phyloP scores from a whole-genome alignment of 1,140 invertebrate genomes.

The Amphibalanus amphitrite region DNA sequence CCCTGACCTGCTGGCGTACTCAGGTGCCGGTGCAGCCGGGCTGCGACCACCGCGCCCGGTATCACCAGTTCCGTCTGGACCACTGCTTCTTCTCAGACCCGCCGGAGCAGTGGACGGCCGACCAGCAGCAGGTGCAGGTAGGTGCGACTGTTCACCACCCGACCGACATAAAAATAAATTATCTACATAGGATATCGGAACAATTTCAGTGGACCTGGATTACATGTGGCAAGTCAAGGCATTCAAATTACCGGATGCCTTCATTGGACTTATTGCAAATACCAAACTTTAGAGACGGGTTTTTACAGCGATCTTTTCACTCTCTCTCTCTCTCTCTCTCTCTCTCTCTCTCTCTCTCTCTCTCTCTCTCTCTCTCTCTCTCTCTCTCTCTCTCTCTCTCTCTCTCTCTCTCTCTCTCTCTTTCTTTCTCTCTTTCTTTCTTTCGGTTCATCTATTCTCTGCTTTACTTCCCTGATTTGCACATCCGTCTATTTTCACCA shows the following conservation, averaged over 20 bases:
- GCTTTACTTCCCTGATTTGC: no score
- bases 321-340: constrained; percentile 3
- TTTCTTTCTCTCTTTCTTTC: background rate
- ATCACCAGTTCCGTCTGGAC: background rate
- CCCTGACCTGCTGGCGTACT: no score
- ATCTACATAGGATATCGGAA: no score
- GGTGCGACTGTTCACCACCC: no score
- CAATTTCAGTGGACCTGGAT: no score
- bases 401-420: constrained; percentile 1
- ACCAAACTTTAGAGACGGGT: no score
- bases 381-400: constrained; percentile 1
- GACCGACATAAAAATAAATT: no score
- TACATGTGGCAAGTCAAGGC: no score
- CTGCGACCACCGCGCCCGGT: background rate
- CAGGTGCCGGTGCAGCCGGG: background rate
- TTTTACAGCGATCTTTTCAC: no score
- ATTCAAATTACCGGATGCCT: no score
- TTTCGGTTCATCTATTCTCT: background rate
- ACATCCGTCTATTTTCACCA: no score
- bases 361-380: constrained; percentile 4
- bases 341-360: constrained; percentile 3
- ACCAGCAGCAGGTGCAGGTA: background rate
- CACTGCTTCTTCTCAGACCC: background rate
- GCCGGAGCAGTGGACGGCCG: background rate
- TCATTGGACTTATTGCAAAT: no score